A percentile compares a stretch with the other conserved stretches of the same genome.
Conservation (phyloP, 2,113 vertebrate species). For the Clarias batrachus region DNA sequence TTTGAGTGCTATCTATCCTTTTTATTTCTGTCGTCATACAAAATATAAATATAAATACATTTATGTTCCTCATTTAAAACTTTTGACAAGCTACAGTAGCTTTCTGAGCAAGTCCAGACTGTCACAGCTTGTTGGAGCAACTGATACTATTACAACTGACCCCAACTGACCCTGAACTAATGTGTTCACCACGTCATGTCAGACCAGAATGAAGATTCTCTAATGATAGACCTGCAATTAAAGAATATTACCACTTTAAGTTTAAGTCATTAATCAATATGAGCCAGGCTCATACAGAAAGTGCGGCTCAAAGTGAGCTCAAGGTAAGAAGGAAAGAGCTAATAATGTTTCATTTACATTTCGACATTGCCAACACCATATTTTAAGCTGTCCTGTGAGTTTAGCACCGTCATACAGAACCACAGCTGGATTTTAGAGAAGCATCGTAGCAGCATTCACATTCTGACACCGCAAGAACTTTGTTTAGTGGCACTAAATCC, state of each 20-base stretch:
- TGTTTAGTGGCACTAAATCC: neutral
- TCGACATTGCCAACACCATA: neutral
- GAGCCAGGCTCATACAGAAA: neutral
- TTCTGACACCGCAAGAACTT: neutral
- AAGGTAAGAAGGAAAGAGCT: neutral
- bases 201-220: neutral
- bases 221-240: neutral
- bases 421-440: neutral
- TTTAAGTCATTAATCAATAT: neutral
- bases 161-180: neutral
- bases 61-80: neutral
- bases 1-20: no score
- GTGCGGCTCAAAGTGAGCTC: neutral
- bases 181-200: neutral
- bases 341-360: neutral
- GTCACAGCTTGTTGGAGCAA: neutral
- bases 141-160: neutral
- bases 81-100: neutral
- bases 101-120: neutral
- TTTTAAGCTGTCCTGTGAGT: neutral
- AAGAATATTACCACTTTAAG: neutral
- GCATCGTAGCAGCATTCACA: neutral
- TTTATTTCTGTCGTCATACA: neutral
- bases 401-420: neutral
- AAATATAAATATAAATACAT: neutral